Evolutionary conservation across 1,140 invertebrate species (phyloP).

Genomic region (Temnothorax curvispinosus): DNA sequence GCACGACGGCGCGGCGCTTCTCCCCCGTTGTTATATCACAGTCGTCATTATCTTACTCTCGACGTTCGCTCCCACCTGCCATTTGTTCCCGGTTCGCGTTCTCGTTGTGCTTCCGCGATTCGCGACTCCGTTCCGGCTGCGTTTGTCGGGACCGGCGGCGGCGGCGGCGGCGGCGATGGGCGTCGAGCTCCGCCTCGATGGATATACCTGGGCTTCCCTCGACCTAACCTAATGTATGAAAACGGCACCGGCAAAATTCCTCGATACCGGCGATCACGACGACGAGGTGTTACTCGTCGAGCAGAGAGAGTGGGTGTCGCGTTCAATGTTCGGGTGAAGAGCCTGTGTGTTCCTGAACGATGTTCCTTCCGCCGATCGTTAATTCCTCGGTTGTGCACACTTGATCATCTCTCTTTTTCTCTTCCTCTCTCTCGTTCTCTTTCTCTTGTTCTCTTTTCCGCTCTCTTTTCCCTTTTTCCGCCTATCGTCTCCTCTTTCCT

Average conservation of each 20-base stretch:
- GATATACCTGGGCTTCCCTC: conserved; percentile 43
- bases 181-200: conserved; percentile 59
- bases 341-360: not conserved
- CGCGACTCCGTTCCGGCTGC: conserved; percentile 16
- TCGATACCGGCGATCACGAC: not conserved
- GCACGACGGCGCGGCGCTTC: not conserved
- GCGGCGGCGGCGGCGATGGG: conserved; percentile 39
- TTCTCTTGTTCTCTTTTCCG: conserved; percentile 28
- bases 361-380: conserved; percentile 21
- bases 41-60: conserved; percentile 31
- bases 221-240: conserved; percentile 50
- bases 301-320: not conserved
- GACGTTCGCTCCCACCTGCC: not conserved
- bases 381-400: conserved; percentile 16
- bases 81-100: not conserved
- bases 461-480: conserved; percentile 4
- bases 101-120: conserved; percentile 6
- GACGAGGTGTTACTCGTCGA: not conserved
- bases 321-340: not conserved
- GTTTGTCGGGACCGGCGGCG: conserved; percentile 43
- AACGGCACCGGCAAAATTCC: conserved; percentile 38
- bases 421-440: not conserved
- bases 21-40: conserved; percentile 48
- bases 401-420: not conserved
- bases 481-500: not conserved